These are phyloP conservation scores for Trichopoda pennipes DNA, from an alignment of 2,888 invertebrate genomes.

Conservation along the genomic window DNA sequence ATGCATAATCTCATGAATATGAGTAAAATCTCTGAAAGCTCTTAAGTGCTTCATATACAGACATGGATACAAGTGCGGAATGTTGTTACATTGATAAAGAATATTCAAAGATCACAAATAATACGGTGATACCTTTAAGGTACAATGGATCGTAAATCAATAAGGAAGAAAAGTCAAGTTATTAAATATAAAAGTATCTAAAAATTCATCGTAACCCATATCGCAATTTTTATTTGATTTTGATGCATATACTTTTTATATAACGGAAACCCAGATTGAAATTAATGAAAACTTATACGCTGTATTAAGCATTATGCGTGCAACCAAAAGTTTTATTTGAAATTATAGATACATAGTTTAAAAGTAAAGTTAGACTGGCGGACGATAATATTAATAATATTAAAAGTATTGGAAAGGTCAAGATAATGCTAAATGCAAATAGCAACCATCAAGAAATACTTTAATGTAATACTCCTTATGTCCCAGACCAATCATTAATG, in stretches of 20 bases:
- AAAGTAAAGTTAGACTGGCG: background rate
- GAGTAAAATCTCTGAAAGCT: background rate
- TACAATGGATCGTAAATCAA: conserved; percentile 29
- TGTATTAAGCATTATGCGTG: too few species aligned
- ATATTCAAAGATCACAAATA: conserved; percentile 13
- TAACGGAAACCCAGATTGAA: background rate
- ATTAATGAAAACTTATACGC: conserved; percentile 14
- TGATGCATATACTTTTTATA: conserved; percentile 24
- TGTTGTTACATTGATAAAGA: conserved; percentile 29
- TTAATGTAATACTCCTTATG: background rate
- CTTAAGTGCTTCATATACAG: background rate
- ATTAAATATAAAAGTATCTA: conserved; percentile 20
- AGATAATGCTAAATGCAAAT: background rate
- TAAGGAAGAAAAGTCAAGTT: conserved; percentile 38
- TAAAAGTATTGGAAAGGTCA: conserved; percentile 3
- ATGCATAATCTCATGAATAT: background rate
- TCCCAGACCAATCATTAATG: background rate
- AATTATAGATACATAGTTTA: background rate
- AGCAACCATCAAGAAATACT: background rate
- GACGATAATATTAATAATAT: background rate
- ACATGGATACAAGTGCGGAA: conserved; percentile 39
- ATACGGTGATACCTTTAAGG: conserved; percentile 24
- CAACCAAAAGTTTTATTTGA: conserved; percentile 1
- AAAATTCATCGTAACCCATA: background rate
- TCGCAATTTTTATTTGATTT: conserved; percentile 31